Evolutionary conservation across 2,113 vertebrate genomes (phyloP).

Genomic region (Sturnira hondurensis): DNA sequence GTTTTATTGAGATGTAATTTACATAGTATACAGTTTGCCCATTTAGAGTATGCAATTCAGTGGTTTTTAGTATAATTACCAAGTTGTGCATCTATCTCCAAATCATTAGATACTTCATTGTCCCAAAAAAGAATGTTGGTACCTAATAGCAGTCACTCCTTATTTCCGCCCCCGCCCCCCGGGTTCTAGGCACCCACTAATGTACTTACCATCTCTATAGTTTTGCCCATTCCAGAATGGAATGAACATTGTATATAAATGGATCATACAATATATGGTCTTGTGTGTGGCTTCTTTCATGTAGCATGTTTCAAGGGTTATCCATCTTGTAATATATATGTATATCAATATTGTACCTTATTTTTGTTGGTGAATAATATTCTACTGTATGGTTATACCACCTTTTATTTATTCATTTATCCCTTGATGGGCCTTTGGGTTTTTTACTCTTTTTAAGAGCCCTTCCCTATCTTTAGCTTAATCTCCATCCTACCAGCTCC

Average conservation of each 20-base stretch:
- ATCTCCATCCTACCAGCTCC: not conserved
- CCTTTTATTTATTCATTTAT: not conserved
- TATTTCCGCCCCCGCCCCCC: too few species aligned
- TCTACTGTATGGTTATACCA: not conserved
- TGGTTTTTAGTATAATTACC: slow-evolving; percentile 23
- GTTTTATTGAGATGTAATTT: slow-evolving; percentile 3
- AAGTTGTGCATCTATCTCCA: not conserved
- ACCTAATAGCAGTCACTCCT: not conserved
- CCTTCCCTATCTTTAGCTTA: not conserved
- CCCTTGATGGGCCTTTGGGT: not conserved
- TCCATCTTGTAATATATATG: not conserved
- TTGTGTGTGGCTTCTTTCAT: not conserved
- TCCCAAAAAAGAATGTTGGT: not conserved
- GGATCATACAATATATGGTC: not conserved
- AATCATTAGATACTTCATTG: not conserved
- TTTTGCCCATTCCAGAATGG: not conserved
- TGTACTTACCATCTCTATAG: not conserved
- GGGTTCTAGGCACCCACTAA: not conserved
- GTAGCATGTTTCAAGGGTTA: not conserved
- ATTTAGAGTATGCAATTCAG: not conserved
- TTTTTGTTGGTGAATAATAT: slow-evolving; percentile 29
- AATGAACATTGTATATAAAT: slow-evolving; percentile 3
- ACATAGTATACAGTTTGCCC: not conserved
- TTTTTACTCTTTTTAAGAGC: slow-evolving; percentile 19
- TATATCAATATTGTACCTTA: not conserved